Base-by-base conservation (phyloP, 2,888 invertebrate species). In the Andrena bucephala region DNA sequence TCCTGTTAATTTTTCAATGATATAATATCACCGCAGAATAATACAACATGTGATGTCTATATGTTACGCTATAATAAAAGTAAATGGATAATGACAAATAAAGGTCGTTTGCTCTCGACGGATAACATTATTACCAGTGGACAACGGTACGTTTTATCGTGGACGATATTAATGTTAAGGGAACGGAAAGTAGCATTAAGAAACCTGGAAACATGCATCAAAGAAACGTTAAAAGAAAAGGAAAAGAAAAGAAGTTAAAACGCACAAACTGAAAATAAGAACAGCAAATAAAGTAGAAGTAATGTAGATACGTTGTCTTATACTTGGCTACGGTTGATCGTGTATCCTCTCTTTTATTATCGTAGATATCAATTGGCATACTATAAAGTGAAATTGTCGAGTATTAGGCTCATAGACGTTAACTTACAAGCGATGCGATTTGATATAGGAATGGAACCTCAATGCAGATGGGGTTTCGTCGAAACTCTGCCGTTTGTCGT, bases 121-220 rank as follows among this genome's bases (percentile, higher is more conserved):
- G 60, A 75, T 68, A 71, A 57, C 33, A 76, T 27, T 48, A 42
- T 50, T 54, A 71, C 57, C 68, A 54, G 54, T 20, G 33, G 69
- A 57, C 8, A 57, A 54, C 27, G 57, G 83, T 83, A 87, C 81
- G 74, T 70, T 84, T 70, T 84, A 72, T 84, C 78, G 78, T 83
- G 71, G 85, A 57, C 88, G 85, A 86, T 75, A 75, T 85, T 80
- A 67, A 72, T 77, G 85, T 89, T 81, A 88, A 31, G 65, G 20
- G 62, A 57, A 59, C 24, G 87, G 89, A 84, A 88, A 91, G 87
- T 89, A 88, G 87, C 89, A 87, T 83, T 89, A 89, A 88, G 75
- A 92, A 90, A 91, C 93, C 93, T 93, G 92, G 89, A 93, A 92
- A 90, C 94, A 93, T 93, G 93, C 93, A 92, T 90, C 85, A 89